A percentile compares a stretch with the other conserved stretches of the same genome.
Evolutionary conservation across 1,140 invertebrate species (phyloP).

Genomic region (Protaetia brevitarsis): DNA sequence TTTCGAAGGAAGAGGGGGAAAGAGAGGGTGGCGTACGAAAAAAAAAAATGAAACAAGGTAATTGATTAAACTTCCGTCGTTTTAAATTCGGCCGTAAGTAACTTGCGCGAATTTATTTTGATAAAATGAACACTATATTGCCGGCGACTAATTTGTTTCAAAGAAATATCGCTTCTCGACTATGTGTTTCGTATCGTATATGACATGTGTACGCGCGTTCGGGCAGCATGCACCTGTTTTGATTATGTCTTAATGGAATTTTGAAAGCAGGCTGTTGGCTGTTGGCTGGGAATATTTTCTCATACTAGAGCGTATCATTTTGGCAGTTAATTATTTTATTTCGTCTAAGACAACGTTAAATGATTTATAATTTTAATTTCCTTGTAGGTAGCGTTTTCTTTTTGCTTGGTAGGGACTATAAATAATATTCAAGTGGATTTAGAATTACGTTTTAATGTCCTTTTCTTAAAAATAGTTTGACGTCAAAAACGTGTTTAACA

Average conservation of each 20-base stretch:
- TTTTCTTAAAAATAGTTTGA: neutral
- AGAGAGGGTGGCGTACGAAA: neutral
- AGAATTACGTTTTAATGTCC: neutral
- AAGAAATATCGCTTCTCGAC: neutral
- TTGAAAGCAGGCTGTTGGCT: slow-evolving; percentile 4
- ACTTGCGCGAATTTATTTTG: neutral
- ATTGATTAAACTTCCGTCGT: neutral
- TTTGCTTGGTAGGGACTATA: neutral
- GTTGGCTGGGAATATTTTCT: slow-evolving; percentile 2
- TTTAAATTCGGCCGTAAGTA: neutral
- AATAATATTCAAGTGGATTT: neutral
- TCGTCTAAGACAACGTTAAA: slow-evolving; percentile 4
- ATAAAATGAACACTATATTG: neutral
- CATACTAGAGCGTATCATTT: slow-evolving; percentile 4
- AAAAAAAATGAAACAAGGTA: neutral
- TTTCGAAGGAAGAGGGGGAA: neutral
- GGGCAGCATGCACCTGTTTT: neutral
- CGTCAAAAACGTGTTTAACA: too few relatives aligned
- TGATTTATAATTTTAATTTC: slow-evolving; percentile 12
- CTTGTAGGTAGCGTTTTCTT: neutral
- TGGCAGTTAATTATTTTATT: slow-evolving; percentile 14
- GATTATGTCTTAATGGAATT: slow-evolving; percentile 11
- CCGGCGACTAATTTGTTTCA: slow-evolving; percentile 9
- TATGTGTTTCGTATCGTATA: neutral
- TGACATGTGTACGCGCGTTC: neutral